phyloP scores from a whole-genome alignment of 2,113 vertebrate genomes.

The Eptesicus fuscus region DNA sequence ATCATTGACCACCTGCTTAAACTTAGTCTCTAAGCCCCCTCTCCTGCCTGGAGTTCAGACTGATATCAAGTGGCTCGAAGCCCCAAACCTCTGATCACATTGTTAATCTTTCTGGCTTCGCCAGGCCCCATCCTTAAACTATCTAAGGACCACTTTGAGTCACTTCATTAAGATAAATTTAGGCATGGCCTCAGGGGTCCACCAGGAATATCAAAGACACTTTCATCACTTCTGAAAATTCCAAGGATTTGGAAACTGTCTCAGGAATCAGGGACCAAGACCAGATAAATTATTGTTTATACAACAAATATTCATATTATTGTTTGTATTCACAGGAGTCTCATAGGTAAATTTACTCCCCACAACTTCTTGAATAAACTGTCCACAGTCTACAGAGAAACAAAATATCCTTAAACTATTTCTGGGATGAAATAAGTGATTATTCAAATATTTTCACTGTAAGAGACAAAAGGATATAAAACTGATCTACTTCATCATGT shows the following conservation, averaged over 20 bases:
- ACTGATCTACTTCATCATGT: not conserved
- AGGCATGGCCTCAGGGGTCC: not conserved
- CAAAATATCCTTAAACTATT: not conserved
- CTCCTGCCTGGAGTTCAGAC: not conserved
- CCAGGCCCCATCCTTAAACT: not conserved
- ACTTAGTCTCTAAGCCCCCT: not conserved
- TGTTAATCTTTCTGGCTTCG: not conserved
- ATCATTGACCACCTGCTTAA: not conserved
- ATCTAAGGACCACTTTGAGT: not conserved
- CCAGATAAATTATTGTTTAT: not conserved
- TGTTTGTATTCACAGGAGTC: not conserved
- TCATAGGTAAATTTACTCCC: not conserved
- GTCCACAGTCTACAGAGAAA: not conserved
- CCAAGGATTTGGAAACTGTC: not conserved
- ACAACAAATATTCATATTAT: not conserved
- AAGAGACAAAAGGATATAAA: not conserved
- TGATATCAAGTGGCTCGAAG: not conserved
- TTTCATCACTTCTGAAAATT: not conserved
- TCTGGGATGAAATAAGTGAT: not conserved
- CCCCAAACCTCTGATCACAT: too few species aligned
- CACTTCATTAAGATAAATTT: not conserved
- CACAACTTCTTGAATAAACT: not conserved
- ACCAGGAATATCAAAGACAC: not conserved
- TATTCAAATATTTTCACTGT: not conserved
- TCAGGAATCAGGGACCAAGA: not conserved